phyloP scores from a whole-genome alignment of 2,113 vertebrate species.

The Aphelocoma coerulescens region DNA sequence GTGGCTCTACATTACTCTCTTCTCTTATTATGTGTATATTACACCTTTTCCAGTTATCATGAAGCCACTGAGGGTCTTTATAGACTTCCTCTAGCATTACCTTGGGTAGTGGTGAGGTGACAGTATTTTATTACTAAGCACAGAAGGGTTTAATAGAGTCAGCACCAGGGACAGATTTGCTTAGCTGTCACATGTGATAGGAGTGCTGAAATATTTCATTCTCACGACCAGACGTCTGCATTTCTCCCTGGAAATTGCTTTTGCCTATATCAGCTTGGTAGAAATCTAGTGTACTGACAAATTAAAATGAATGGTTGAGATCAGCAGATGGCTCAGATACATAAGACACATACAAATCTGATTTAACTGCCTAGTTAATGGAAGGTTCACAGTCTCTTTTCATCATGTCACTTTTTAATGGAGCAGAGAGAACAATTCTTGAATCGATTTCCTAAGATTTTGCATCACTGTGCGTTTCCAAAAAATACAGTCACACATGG shows the following conservation, averaged over 20 bases:
- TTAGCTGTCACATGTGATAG: neutral
- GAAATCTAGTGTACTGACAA: neutral
- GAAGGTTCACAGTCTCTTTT: neutral
- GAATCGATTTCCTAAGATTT: neutral
- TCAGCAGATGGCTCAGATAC: neutral
- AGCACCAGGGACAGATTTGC: slow-evolving; percentile 22
- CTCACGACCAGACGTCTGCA: neutral
- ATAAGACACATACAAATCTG: neutral
- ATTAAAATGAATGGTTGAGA: neutral
- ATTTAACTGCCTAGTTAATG: neutral
- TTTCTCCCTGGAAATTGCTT: slow-evolving; percentile 5
- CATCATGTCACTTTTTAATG: slow-evolving; percentile 7
- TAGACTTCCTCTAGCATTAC: neutral
- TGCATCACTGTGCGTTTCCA: neutral
- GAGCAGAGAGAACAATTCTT: neutral
- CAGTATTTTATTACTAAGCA: neutral
- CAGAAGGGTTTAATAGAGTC: neutral
- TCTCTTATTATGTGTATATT: neutral
- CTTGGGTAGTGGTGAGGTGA: neutral
- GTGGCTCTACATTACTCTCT: neutral
- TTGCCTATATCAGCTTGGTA: neutral
- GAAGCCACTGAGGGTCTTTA: neutral
- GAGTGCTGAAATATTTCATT: slow-evolving; percentile 29
- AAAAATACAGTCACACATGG: neutral
- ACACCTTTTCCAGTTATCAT: neutral